Evolutionary conservation across 2,888 invertebrate genomes (phyloP), one percentile per base, ranked within the genome.

Genomic region (Tenodera sinensis): DNA sequence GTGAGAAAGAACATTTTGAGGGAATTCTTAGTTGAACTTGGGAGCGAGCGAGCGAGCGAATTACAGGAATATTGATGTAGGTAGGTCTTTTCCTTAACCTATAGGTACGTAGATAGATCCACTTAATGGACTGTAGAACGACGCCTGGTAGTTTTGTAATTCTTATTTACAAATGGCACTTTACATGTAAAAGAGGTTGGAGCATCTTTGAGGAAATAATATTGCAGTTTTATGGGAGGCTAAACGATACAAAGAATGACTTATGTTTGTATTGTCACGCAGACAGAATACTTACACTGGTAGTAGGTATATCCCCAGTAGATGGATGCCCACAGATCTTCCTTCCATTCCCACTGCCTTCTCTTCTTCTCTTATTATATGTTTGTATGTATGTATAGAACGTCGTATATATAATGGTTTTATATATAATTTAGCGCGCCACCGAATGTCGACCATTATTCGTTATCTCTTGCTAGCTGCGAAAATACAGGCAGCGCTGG

Each of bases 391-490:
- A 88, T 88, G 84, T 88, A 84, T 81, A 82, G 88, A 87, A 84
- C 89, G 89, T 89, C 89, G 89, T 89, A 85, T 89, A 71, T 71
- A 89, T 89, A 89, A 89, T 89, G 89, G 89, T 42, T 86, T 89
- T 89, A 89, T 89, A 89, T 89, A 89, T 89, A 89, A 89, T 89
- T 89, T 89, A 89, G 89, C 83, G 83, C 86, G 47, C 86, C 89
- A 83, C 89, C 89, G 89, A 89, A 89, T 89, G 89, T 89, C 89
- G 89, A 81, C 89, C 89, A 89, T 89, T 89, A 89, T 87, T 89
- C 83, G 89, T 89, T 89, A 89, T 89, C 89, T 89, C 87, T 83
- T 47, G 47, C 47, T 71, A 71, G 54, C 54, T 42, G 89, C 85
- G 89, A 85, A 83, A 89, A 89, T 85, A 89, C 85, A 89, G 85